Percentiles rank a stretch among this genome's conserved stretches.
Conservation (phyloP, 2,888 invertebrate species). For the Lasius platythorax region DNA sequence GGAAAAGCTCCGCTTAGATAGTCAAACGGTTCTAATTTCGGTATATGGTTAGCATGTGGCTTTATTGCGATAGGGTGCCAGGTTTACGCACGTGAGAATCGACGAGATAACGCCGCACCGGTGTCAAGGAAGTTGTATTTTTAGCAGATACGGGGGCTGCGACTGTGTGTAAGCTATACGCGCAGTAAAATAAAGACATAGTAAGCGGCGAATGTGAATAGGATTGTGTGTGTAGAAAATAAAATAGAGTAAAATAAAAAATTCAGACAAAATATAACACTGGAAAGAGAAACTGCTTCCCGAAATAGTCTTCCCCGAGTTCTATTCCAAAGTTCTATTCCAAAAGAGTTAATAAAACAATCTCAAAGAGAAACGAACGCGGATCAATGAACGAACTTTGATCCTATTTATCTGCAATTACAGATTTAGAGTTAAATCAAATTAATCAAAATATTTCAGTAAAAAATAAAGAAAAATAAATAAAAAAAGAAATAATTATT, state of each 20-base stretch:
- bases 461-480: background rate
- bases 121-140: constrained; percentile 52
- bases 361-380: background rate
- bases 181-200: constrained; percentile 15
- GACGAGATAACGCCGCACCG: constrained; percentile 32
- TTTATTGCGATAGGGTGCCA: constrained; percentile 16
- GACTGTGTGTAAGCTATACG: constrained; percentile 3
- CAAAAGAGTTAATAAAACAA: background rate
- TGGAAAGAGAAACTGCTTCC: background rate
- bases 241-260: constrained; percentile 21
- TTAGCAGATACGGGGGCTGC: constrained; percentile 31
- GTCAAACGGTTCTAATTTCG: constrained; percentile 45
- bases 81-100: constrained; percentile 51
- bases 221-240: background rate
- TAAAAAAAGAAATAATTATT: background rate
- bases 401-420: background rate
- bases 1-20: constrained; percentile 20
- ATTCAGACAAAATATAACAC: background rate
- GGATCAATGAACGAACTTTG: background rate
- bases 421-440: background rate
- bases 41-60: constrained; percentile 26
- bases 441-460: background rate
- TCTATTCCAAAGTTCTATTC: background rate
- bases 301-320: background rate
- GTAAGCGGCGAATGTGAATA: background rate